phyloP scores from a whole-genome alignment of 2,888 invertebrate species.

The Osmoderma eremita region DNA sequence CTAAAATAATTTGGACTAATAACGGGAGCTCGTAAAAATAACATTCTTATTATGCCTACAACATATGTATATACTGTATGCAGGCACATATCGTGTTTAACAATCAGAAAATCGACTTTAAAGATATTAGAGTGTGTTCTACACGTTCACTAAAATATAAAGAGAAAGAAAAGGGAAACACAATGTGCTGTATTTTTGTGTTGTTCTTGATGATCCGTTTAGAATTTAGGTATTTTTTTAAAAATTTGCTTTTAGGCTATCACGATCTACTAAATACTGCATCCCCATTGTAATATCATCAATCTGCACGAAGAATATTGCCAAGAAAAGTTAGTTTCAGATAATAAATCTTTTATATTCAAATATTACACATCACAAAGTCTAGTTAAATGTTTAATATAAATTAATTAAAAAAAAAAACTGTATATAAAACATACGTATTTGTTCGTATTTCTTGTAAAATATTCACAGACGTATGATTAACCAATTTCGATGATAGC shows the following conservation, averaged over 20 bases:
- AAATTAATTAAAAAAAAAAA: neutral
- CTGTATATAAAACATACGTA: neutral
- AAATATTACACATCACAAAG: slow-evolving; percentile 38
- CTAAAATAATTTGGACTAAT: no score
- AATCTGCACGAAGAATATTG: slow-evolving; percentile 40
- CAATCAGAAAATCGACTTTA: slow-evolving; percentile 27
- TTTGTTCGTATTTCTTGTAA: no score
- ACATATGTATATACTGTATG: neutral
- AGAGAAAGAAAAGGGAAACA: slow-evolving; percentile 18
- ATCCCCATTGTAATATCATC: slow-evolving; percentile 44
- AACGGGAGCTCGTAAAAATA: no score
- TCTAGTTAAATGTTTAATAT: slow-evolving; percentile 15
- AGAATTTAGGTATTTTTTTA: slow-evolving; percentile 35
- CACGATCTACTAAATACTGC: slow-evolving; percentile 45
- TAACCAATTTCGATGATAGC: no score
- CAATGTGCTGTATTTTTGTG: slow-evolving; percentile 27
- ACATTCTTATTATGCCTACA: neutral
- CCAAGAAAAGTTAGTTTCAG: slow-evolving; percentile 43
- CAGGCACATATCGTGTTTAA: neutral
- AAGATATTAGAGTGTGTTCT: neutral
- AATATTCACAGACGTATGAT: no score
- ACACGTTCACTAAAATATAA: neutral
- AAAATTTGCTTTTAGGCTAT: slow-evolving; percentile 43
- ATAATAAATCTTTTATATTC: slow-evolving; percentile 33
- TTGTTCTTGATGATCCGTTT: slow-evolving; percentile 28